Percentiles rank a stretch among this genome's conserved stretches.
phyloP scores from a whole-genome alignment of 2,888 invertebrate genomes.

The Smittia sp. region DNA sequence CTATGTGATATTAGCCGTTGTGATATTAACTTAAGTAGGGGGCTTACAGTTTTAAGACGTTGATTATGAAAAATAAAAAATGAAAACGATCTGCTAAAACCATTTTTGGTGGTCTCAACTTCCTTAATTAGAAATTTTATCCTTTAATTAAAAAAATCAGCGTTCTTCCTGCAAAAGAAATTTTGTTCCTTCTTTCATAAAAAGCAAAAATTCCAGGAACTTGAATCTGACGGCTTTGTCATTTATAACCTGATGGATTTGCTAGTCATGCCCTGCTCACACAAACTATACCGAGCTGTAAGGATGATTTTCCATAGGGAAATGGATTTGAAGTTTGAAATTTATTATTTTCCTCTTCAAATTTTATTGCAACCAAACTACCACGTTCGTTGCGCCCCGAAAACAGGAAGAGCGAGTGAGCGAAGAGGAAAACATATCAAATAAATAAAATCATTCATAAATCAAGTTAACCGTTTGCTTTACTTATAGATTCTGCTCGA shows the following conservation, averaged over 20 bases:
- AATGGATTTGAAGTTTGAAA: slow-evolving; percentile 9
- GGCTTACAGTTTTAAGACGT: not conserved
- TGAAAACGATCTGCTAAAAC: too few species aligned
- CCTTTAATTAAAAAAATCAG: too few species aligned
- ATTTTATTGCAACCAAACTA: not conserved
- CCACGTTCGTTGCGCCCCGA: not conserved
- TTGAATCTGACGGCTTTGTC: too few species aligned
- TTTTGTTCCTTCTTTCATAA: too few species aligned
- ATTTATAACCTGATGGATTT: too few species aligned
- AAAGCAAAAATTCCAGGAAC: too few species aligned
- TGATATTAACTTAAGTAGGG: not conserved
- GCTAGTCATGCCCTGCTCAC: too few species aligned
- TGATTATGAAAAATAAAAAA: not conserved
- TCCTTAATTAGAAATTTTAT: too few species aligned
- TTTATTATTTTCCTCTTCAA: not conserved
- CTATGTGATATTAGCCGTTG: not conserved
- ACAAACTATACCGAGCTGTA: too few species aligned
- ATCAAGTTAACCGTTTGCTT: not conserved
- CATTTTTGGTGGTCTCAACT: too few species aligned
- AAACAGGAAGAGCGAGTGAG: not conserved
- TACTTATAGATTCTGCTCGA: not conserved
- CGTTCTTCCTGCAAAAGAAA: too few species aligned
- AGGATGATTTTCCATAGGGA: too few species aligned
- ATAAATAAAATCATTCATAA: slow-evolving; percentile 4
- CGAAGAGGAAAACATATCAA: not conserved